Percentiles rank a stretch among this genome's conserved stretches.
Evolutionary conservation across 2,888 invertebrate genomes (phyloP).

Genomic region (Ochropleura plecta): DNA sequence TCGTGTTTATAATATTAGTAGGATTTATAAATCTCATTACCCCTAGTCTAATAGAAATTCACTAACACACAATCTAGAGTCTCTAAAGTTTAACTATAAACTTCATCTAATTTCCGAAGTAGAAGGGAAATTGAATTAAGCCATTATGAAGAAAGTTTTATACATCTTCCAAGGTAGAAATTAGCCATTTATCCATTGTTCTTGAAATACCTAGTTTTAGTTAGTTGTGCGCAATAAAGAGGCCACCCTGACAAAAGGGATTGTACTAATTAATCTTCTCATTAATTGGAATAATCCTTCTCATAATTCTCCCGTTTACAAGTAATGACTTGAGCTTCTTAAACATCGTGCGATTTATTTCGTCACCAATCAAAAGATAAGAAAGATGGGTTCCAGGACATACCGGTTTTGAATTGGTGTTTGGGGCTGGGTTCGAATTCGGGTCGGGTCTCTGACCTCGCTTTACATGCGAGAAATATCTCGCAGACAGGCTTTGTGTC

Average conservation of each 20-base stretch:
- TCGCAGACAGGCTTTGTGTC: no score
- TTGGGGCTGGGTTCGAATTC: no score
- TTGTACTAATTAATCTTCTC: not conserved
- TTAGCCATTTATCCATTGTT: not conserved
- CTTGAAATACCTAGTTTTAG: not conserved
- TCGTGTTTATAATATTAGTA: no score
- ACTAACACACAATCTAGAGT: slow-evolving; percentile 2
- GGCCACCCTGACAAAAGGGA: not conserved
- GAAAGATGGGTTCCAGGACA: no score
- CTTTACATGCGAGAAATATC: no score
- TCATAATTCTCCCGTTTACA: not conserved
- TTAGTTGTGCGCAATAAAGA: not conserved
- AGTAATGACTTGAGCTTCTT: not conserved
- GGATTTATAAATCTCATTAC: not conserved
- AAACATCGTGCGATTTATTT: not conserved
- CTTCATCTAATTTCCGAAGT: slow-evolving; percentile 15
- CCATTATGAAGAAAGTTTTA: slow-evolving; percentile 14
- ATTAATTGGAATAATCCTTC: not conserved
- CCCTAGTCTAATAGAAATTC: not conserved
- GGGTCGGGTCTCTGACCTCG: no score
- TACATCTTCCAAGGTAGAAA: not conserved
- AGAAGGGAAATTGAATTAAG: slow-evolving; percentile 16
- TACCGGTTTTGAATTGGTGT: no score
- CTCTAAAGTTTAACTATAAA: slow-evolving; percentile 10
- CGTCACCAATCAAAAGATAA: not conserved